Base-by-base conservation (phyloP, 2,797 vertebrate species). In the Cyclura pinguis region DNA sequence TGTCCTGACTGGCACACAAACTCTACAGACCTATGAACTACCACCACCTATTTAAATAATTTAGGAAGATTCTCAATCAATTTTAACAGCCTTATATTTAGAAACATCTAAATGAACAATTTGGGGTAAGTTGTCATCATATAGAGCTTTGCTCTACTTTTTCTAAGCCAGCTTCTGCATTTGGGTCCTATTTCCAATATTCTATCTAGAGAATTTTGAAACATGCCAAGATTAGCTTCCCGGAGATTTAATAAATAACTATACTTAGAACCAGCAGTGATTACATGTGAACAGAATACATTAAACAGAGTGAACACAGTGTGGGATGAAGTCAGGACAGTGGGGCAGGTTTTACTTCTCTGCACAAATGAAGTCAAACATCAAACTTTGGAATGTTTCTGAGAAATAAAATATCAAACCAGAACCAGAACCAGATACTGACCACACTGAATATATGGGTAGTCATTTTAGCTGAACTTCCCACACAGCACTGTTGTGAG, bases 261-360 rank as follows among this genome's bases (percentile, higher is more conserved):
- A 78, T 89, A 57, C 88, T 77, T 88, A 87, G 80, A 91, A 91
- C 35, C 55, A 77, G 80, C 18, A 82, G 27, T 78, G 62, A 59
- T 38, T 50, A 42, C 57, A 55, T 1, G 13, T 29, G 57, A 82
- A 81, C 78, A 82, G 78, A 86, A 82, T 24, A 82, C 67, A 83
- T 87, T 87, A 57, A 83, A 87, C 73, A 78, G 47, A 86, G 35
- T 69, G 22, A 14, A n/a, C 22, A 42, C 13, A 50, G 47, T 20
- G 18, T 47, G 32, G 27, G n/a, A 42, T 76, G 52, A 20, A 81
- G 74, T 22, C 1, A 14, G 42, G 20, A 38, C 7, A 57, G 29
- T 8, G 6, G 1, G 52, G 7, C 10, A 5, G 20, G 8, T 16
- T 9, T 62, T 57, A 32, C 57, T 82, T 78, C 32, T 74, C 59